phyloP scores from a whole-genome alignment of 2,113 vertebrate genomes.

The Phalacrocorax carbo region DNA sequence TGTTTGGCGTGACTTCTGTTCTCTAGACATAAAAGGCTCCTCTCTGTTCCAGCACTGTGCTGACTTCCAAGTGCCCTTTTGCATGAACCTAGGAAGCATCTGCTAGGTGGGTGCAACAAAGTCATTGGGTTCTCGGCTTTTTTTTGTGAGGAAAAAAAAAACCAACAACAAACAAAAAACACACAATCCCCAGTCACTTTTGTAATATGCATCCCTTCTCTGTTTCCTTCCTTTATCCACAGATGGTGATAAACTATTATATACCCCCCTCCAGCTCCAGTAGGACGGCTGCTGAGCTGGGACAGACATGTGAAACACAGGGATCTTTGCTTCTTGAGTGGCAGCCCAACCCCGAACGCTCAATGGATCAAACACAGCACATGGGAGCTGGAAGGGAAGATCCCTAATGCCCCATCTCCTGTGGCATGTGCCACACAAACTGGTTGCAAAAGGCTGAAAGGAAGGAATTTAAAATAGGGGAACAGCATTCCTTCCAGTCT shows the following conservation, averaged over 20 bases:
- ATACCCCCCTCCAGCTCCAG: neutral
- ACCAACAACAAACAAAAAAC: too few relatives aligned
- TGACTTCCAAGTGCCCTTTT: neutral
- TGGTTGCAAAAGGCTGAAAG: neutral
- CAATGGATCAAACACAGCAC: neutral
- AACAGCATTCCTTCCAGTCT: neutral
- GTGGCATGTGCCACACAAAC: neutral
- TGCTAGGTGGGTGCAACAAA: neutral
- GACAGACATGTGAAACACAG: neutral
- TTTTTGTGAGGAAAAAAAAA: neutral
- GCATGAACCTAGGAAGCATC: neutral
- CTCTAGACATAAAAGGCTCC: neutral
- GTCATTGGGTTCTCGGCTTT: neutral
- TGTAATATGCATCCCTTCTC: neutral
- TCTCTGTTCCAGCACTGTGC: neutral
- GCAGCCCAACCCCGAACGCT: neutral
- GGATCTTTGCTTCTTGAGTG: neutral
- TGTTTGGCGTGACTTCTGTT: neutral
- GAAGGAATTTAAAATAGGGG: neutral
- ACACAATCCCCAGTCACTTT: neutral
- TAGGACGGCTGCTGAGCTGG: fast-evolving
- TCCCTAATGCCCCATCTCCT: neutral
- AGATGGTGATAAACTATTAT: neutral
- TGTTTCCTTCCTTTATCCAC: neutral
- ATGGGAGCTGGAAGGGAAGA: neutral